Conservation (phyloP, 2,888 invertebrate genomes). For the Trissolcus brochymenae region DNA sequence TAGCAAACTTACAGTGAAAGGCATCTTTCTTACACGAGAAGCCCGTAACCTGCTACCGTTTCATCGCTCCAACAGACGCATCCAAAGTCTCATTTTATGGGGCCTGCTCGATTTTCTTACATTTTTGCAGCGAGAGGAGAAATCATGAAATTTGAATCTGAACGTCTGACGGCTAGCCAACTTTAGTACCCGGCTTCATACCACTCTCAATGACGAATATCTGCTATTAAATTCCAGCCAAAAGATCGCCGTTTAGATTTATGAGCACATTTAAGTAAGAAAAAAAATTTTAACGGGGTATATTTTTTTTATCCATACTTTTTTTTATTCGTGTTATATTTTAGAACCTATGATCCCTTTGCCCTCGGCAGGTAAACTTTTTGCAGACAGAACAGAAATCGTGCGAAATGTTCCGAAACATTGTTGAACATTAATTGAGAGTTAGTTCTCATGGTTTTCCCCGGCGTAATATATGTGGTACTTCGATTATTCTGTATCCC, state of each 20-base stretch:
- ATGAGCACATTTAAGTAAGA: not conserved
- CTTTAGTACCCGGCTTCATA: not conserved
- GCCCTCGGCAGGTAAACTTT: no score
- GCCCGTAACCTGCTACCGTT: constrained; percentile 40
- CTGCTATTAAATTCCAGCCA: not conserved
- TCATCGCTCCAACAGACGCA: constrained; percentile 4
- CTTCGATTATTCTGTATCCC: not conserved
- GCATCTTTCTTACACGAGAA: constrained; percentile 10
- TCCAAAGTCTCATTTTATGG: constrained; percentile 17
- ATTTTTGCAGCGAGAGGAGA: not conserved
- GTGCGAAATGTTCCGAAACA: not conserved
- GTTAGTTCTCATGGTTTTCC: not conserved
- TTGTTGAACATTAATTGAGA: no score
- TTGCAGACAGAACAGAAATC: no score
- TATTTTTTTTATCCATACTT: not conserved
- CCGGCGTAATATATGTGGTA: not conserved
- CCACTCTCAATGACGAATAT: not conserved
- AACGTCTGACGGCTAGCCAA: not conserved
- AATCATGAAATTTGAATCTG: constrained; percentile 13
- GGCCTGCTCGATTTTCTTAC: not conserved
- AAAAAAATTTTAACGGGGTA: not conserved
- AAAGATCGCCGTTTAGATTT: not conserved
- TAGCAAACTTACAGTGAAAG: constrained; percentile 51
- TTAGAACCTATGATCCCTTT: no score
- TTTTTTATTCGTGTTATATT: not conserved